phyloP scores from a whole-genome alignment of 2,113 vertebrate species.

The Crotalus helleri region DNA sequence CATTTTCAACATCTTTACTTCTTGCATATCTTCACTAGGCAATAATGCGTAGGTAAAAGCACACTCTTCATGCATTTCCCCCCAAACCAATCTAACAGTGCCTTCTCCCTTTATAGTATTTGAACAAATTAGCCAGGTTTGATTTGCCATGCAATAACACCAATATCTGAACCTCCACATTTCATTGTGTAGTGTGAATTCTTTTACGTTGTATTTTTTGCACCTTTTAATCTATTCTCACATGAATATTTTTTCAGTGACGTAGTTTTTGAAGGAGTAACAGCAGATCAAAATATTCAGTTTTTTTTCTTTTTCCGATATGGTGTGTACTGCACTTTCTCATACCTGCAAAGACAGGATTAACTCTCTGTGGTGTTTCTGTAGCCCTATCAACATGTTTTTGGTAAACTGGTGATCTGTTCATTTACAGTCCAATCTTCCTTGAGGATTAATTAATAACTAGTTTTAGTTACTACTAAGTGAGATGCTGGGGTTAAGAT shows the following conservation, averaged over 20 bases:
- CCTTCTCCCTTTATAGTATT: background rate
- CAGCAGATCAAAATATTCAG: background rate
- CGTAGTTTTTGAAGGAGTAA: background rate
- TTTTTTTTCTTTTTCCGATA: background rate
- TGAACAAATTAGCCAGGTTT: background rate
- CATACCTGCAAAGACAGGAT: background rate
- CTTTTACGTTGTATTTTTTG: background rate
- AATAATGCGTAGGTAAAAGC: slow-evolving; percentile 31
- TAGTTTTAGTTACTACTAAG: background rate
- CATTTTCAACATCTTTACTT: background rate
- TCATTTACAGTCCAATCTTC: background rate
- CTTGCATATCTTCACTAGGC: slow-evolving; percentile 9
- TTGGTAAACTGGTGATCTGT: background rate
- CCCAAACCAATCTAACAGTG: background rate
- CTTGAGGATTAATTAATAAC: background rate
- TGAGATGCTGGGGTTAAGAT: background rate
- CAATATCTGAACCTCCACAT: background rate
- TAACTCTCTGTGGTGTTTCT: background rate
- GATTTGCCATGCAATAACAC: slow-evolving; percentile 6
- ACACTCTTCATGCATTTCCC: background rate
- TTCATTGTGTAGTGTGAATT: background rate
- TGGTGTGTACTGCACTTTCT: background rate
- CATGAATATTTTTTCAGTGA: background rate
- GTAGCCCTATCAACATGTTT: background rate
- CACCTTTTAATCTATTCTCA: background rate